Evolutionary conservation across 2,113 vertebrate species (phyloP).

Genomic region (Xenopus tropicalis): UCB_Xtro_10.0 CM004446.2:245501-246000

Average conservation of each 20-base stretch:
- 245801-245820: constrained; percentile 66
- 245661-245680: constrained; percentile 83
- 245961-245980: background rate
- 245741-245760: constrained; percentile 81
- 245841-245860: too few species aligned
- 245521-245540: too few species aligned
- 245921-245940: constrained; percentile 77
- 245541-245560: too few species aligned
- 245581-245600: too few species aligned
- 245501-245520: too few species aligned
- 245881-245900: constrained; percentile 96
- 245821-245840: background rate
- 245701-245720: constrained; percentile 78
- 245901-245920: constrained; percentile 82
- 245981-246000: too few species aligned
- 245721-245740: constrained; percentile 99
- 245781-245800: constrained; percentile 84
- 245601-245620: too few species aligned
- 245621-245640: too few species aligned
- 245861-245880: constrained; percentile 48
- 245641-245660: background rate
- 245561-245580: too few species aligned
- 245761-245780: constrained; percentile 90
- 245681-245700: constrained; percentile 93
- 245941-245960: constrained; percentile 92